phyloP scores from a whole-genome alignment of 2,113 vertebrate genomes.

The Nannobrachium achirus region DNA sequence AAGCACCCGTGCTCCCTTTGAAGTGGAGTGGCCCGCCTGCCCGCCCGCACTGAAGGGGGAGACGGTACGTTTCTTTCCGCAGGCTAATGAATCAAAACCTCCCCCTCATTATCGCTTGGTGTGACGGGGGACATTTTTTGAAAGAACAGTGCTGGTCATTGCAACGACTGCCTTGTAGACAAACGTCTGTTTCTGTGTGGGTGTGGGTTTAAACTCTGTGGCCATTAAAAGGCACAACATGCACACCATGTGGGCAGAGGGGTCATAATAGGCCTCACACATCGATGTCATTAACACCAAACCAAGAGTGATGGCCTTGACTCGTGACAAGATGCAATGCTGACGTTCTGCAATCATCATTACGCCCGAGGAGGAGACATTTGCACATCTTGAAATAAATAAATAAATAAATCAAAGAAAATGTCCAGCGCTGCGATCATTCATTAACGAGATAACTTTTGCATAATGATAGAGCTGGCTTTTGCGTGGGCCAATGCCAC shows the following conservation, averaged over 20 bases:
- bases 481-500: slow-evolving; percentile 63
- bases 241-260: slow-evolving; percentile 37
- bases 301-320: slow-evolving; percentile 43
- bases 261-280: slow-evolving; percentile 54
- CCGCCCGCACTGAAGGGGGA: slow-evolving; percentile 31
- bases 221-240: slow-evolving; percentile 39
- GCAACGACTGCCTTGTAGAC: slow-evolving; percentile 29
- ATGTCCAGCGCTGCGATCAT: slow-evolving; percentile 50
- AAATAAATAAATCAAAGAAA: slow-evolving; percentile 62
- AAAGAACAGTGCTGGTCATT: slow-evolving; percentile 48
- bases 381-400: slow-evolving; percentile 52
- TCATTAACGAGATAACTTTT: slow-evolving; percentile 67
- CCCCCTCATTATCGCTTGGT: slow-evolving; percentile 70
- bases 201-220: slow-evolving; percentile 53
- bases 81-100: slow-evolving; percentile 74
- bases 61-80: slow-evolving; percentile 56
- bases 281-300: slow-evolving; percentile 60
- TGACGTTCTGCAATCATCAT: slow-evolving; percentile 50
- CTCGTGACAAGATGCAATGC: slow-evolving; percentile 20
- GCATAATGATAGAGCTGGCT: slow-evolving; percentile 56
- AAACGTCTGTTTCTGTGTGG: slow-evolving; percentile 37
- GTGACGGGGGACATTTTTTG: slow-evolving; percentile 29
- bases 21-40: slow-evolving; percentile 49
- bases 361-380: slow-evolving; percentile 55
- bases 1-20: slow-evolving; percentile 66